Percentiles rank a stretch among this genome's conserved stretches.
These are phyloP conservation scores for Prietella phreatophila DNA, from an alignment of 2,113 vertebrate genomes.

Conservation along the genomic window DNA sequence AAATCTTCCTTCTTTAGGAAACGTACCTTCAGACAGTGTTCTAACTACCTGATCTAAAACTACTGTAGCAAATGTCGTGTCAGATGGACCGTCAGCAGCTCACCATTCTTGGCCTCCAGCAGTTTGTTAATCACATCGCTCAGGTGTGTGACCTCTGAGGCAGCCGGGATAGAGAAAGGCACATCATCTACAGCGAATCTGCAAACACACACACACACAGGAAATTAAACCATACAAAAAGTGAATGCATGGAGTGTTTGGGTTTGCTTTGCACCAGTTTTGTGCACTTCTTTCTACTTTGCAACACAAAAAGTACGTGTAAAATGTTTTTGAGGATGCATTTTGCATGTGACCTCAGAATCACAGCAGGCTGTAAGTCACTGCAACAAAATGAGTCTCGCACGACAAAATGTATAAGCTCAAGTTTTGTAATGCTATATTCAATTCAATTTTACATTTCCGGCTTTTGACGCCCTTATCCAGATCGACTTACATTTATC, in stretches of 20 bases:
- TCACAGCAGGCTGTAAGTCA: background rate
- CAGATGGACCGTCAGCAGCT: constrained; percentile 20
- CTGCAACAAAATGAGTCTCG: background rate
- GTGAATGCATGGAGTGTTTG: background rate
- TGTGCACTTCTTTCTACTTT: no score
- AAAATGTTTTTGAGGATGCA: background rate
- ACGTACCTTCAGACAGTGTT: background rate
- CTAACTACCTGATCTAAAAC: background rate
- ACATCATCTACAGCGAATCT: constrained; percentile 88
- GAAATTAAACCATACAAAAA: background rate
- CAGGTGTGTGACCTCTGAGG: constrained; percentile 83
- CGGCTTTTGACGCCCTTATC: no score
- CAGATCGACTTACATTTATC: no score
- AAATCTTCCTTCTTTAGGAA: background rate
- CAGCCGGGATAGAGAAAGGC: constrained; percentile 90
- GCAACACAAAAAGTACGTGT: background rate
- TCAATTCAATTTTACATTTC: no score
- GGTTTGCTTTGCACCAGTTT: no score
- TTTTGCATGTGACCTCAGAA: background rate
- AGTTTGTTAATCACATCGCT: constrained; percentile 93
- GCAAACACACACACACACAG: constrained; percentile 36
- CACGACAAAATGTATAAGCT: background rate
- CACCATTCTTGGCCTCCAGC: constrained; percentile 83
- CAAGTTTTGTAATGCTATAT: background rate
- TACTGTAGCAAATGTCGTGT: background rate